A percentile compares a stretch with the other conserved stretches of the same genome.
Conservation (phyloP, 2,113 vertebrate species). For the Actenoides hombroni region DNA sequence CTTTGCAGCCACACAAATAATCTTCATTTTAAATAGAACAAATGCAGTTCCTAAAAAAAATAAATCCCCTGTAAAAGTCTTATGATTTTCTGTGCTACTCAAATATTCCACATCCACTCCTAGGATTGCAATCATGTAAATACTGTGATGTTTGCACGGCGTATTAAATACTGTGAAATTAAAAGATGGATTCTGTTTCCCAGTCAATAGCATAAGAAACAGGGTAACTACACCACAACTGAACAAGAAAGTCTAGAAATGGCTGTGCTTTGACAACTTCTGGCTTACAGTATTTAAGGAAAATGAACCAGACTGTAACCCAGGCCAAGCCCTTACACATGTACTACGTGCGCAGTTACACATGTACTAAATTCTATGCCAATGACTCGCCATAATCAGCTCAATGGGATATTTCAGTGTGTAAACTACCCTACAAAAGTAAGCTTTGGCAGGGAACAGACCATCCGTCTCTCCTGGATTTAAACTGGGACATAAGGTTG, state of each 20-base stretch:
- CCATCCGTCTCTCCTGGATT: not conserved
- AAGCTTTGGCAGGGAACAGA: not conserved
- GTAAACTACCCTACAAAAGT: not conserved
- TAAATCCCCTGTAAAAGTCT: not conserved
- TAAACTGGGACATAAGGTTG: not conserved
- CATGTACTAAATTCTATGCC: not conserved
- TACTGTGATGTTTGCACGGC: not conserved
- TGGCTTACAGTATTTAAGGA: not conserved
- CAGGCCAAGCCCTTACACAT: not conserved
- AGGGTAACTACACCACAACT: not conserved
- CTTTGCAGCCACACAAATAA: not conserved
- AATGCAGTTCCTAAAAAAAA: not conserved
- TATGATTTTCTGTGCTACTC: not conserved
- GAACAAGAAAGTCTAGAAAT: not conserved
- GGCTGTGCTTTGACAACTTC: not conserved
- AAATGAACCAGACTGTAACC: not conserved
- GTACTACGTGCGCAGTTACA: not conserved
- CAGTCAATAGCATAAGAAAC: not conserved
- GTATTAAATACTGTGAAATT: not conserved
- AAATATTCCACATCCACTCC: not conserved
- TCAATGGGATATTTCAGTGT: not conserved
- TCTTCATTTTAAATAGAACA: not conserved
- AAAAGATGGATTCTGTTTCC: not conserved
- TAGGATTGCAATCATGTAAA: not conserved
- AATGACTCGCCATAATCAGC: not conserved